A percentile compares a stretch with the other conserved stretches of the same genome.
Evolutionary conservation across 1,140 invertebrate species (phyloP).

Genomic region (Apolygus lucorum): DNA sequence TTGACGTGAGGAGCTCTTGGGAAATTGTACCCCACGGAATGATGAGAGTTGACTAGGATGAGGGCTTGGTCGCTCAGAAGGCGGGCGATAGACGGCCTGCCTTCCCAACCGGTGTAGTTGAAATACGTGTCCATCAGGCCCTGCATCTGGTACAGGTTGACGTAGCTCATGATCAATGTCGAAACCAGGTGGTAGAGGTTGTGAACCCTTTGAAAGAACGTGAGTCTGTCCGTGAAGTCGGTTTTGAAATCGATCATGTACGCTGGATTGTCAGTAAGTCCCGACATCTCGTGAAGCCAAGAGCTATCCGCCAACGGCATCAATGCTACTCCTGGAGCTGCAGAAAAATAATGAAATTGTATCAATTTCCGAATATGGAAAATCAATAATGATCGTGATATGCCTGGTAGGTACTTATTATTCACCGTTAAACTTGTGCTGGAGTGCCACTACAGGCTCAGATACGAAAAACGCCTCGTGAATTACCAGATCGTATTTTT

Average conservation of each 20-base stretch:
- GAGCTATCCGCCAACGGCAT: neutral
- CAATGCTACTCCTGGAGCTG: neutral
- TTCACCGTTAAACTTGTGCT: neutral
- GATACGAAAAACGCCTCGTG: neutral
- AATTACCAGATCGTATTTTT: neutral
- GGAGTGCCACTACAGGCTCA: neutral
- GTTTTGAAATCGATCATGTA: constrained; percentile 21
- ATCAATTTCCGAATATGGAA: no score
- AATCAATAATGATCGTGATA: no score
- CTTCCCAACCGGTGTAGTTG: constrained; percentile 23
- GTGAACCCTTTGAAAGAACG: constrained; percentile 21
- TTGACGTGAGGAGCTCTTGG: no score
- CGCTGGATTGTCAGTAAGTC: constrained; percentile 5
- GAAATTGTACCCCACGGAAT: no score
- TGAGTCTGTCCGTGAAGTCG: neutral
- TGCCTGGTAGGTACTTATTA: no score
- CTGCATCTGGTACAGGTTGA: constrained; percentile 15
- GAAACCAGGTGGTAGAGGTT: neutral
- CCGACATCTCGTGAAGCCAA: neutral
- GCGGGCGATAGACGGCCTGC: constrained; percentile 17
- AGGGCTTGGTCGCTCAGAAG: neutral
- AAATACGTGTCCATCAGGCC: constrained; percentile 24
- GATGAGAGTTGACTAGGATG: no score
- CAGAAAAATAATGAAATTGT: no score
- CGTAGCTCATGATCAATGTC: neutral